phyloP scores from a whole-genome alignment of 2,888 invertebrate genomes.

The Agrotis ipsilon region DNA sequence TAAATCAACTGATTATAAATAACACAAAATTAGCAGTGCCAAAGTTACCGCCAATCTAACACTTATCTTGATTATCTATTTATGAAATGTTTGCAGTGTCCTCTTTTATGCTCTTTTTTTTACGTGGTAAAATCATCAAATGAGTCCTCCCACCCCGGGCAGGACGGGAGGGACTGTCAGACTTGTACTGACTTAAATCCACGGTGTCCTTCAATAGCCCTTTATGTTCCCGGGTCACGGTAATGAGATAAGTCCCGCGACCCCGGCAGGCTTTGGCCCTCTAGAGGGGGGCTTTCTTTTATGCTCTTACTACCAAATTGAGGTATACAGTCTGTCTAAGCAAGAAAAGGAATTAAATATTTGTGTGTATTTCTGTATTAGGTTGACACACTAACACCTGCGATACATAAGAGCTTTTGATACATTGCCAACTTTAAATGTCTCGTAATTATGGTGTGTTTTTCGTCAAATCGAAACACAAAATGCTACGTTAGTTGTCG shows the following conservation, averaged over 20 bases:
- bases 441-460: background rate
- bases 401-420: background rate
- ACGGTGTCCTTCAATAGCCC: no score
- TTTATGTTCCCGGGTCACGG: no score
- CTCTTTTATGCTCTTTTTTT: no score
- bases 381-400: background rate
- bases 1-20: constrained; percentile 28
- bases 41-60: constrained; percentile 13
- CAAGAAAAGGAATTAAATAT: background rate
- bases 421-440: background rate
- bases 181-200: no score
- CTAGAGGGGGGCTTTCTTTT: no score
- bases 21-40: constrained; percentile 23
- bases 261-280: no score
- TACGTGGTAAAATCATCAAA: no score
- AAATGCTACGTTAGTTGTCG: no score
- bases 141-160: no score
- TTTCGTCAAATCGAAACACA: no score
- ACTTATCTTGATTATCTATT: constrained; percentile 8
- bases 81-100: background rate
- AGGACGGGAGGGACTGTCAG: no score
- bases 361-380: background rate
- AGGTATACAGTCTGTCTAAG: constrained; percentile 11
- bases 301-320: constrained; percentile 4
- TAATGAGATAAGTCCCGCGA: no score